Evolutionary conservation across 2,888 invertebrate species (phyloP).

Genomic region (Polydrusus cervinus): DNA sequence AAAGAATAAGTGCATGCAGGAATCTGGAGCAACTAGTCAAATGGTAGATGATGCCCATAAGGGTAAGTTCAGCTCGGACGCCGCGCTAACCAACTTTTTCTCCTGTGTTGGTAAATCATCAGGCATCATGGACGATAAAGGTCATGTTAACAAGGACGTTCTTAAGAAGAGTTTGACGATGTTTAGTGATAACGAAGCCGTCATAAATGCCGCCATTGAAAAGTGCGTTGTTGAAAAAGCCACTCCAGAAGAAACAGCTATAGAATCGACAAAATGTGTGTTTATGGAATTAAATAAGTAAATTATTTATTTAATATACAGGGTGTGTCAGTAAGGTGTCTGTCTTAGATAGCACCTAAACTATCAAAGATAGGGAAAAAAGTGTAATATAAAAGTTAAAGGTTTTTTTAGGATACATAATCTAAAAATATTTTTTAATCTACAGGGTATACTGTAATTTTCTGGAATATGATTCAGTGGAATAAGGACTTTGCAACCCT

Average conservation of each 20-base stretch:
- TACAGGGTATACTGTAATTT: no score
- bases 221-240: slow-evolving; percentile 11
- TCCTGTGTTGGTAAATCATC: neutral
- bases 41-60: neutral
- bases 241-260: neutral
- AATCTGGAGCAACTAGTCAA: slow-evolving; percentile 22
- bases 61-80: slow-evolving; percentile 5
- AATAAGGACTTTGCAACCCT: no score
- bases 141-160: neutral
- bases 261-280: neutral
- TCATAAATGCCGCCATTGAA: neutral
- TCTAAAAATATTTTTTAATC: no score
- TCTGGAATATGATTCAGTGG: no score
- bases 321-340: no score
- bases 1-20: slow-evolving; percentile 14
- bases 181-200: neutral
- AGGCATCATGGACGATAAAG: slow-evolving; percentile 11
- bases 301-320: neutral
- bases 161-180: neutral
- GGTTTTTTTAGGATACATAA: no score
- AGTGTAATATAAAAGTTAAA: no score
- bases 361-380: no score
- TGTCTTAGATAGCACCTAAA: no score
- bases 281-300: neutral
- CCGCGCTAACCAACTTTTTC: neutral